Conservation (phyloP, 2,797 vertebrate species). For the Halcyon badia region DNA sequence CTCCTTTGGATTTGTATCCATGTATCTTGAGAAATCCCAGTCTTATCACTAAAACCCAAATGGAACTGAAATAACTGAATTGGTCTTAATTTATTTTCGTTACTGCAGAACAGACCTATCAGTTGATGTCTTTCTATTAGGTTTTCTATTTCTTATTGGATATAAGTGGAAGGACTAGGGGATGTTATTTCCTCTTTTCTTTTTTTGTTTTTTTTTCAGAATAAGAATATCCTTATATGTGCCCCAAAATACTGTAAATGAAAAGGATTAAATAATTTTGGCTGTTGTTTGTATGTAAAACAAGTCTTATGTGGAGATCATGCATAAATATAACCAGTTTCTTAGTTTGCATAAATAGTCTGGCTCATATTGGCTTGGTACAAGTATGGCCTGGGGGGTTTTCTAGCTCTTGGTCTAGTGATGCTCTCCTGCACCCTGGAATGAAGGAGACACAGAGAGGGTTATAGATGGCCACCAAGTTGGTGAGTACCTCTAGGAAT, state of each 20-base stretch:
- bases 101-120: not conserved
- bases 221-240: not conserved
- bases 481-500: not conserved
- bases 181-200: not conserved
- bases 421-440: not conserved
- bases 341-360: not conserved
- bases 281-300: not conserved
- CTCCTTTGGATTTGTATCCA: not conserved
- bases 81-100: not conserved
- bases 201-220: not conserved
- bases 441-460: not conserved
- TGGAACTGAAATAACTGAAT: not conserved
- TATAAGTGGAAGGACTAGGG: not conserved
- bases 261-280: not conserved
- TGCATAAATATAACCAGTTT: not conserved
- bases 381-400: not conserved
- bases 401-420: not conserved
- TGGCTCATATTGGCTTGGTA: accelerated
- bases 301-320: not conserved
- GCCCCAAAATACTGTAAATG: not conserved
- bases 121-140: not conserved
- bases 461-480: not conserved
- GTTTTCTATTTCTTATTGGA: not conserved
- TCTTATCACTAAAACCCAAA: not conserved
- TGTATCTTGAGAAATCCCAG: not conserved